phyloP scores from a whole-genome alignment of 2,888 invertebrate genomes.

The Elysia crispata region DNA sequence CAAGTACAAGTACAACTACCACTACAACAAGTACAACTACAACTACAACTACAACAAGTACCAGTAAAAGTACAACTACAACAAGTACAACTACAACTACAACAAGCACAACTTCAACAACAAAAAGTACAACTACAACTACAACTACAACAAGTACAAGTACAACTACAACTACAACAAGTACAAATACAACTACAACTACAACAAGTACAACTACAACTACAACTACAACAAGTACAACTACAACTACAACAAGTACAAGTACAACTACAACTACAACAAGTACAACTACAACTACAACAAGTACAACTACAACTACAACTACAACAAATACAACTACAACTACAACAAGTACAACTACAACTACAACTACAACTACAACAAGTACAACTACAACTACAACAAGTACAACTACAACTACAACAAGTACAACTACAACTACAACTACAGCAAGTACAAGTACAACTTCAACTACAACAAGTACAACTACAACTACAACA shows the following conservation, averaged over 20 bases:
- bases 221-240: conserved; percentile 4
- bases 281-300: conserved; percentile 4
- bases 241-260: neutral
- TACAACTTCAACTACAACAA: too few species aligned
- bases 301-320: conserved; percentile 2
- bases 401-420: conserved; percentile 4
- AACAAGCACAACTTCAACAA: too few species aligned
- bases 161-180: conserved; percentile 9
- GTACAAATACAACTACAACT: too few species aligned
- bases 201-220: too few species aligned
- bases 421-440: conserved; percentile 1
- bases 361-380: conserved; percentile 3
- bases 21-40: conserved; percentile 4
- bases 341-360: too few species aligned
- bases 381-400: conserved; percentile 4
- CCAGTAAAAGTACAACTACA: neutral
- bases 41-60: neutral
- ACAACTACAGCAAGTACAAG: too few species aligned
- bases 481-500: neutral
- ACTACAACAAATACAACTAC: too few species aligned
- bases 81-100: neutral
- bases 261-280: conserved; percentile 4
- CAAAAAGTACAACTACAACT: too few species aligned
- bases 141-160: neutral
- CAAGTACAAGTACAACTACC: neutral